These are phyloP conservation scores for Nephrotoma appendiculata DNA, from an alignment of 2,888 invertebrate species.

Conservation along the genomic window DNA sequence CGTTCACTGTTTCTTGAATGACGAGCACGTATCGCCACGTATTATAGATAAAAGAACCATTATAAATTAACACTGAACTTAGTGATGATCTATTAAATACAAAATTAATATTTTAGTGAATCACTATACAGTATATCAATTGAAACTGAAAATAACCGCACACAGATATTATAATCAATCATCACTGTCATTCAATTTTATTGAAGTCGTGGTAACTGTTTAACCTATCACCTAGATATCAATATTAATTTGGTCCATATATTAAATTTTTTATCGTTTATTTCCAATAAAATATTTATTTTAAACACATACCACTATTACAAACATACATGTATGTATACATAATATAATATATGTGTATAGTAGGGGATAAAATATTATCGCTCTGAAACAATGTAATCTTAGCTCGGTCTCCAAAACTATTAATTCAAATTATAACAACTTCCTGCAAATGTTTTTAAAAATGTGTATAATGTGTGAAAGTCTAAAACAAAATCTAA, in stretches of 20 bases:
- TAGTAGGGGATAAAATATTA: not conserved
- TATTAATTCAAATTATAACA: not conserved
- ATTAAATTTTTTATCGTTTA: not conserved
- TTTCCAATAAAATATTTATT: not conserved
- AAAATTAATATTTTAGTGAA: not conserved
- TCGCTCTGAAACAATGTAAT: not conserved
- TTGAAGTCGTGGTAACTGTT: not conserved
- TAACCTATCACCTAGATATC: not conserved
- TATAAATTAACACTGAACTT: too few species aligned
- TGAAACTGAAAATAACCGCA: not conserved
- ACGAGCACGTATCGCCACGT: too few species aligned
- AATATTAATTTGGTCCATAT: not conserved
- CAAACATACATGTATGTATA: too few species aligned
- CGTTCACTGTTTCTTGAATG: too few species aligned
- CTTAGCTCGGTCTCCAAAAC: not conserved
- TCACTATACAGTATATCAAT: not conserved
- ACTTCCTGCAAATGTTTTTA: not conserved
- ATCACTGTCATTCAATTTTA: not conserved
- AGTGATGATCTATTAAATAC: not conserved
- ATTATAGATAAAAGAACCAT: too few species aligned
- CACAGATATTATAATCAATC: not conserved
- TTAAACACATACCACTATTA: too few species aligned
- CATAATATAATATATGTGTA: not conserved
- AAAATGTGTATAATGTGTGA: not conserved
- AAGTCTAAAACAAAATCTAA: not conserved